These are phyloP conservation scores for Notospermus geniculatus DNA, from an alignment of 1,140 invertebrate genomes.

Conservation along the genomic window DNA sequence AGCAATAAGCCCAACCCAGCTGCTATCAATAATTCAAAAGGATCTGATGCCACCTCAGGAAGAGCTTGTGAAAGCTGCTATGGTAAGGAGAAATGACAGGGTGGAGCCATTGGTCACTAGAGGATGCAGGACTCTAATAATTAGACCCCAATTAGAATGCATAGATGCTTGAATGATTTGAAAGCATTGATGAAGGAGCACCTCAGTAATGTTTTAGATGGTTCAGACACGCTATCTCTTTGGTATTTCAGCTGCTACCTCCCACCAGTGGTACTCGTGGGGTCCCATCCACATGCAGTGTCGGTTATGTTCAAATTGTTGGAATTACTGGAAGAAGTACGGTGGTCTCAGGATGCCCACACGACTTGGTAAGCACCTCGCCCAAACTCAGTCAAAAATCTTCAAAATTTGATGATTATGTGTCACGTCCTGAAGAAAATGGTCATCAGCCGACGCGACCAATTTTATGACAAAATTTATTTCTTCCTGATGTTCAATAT, in stretches of 20 bases:
- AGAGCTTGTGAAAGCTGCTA: slow-evolving; percentile 70
- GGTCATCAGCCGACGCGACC: no score
- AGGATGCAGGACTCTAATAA: no score
- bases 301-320: slow-evolving; percentile 88
- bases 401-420: no score
- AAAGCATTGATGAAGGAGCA: no score
- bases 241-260: slow-evolving; percentile 61
- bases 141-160: no score
- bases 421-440: no score
- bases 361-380: slow-evolving; percentile 53
- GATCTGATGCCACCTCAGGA: slow-evolving; percentile 44
- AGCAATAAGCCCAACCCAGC: slow-evolving; percentile 78
- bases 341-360: slow-evolving; percentile 80
- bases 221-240: no score
- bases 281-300: slow-evolving; percentile 77
- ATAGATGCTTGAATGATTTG: no score
- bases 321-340: slow-evolving; percentile 98
- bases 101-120: background rate
- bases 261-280: slow-evolving; percentile 94
- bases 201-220: no score
- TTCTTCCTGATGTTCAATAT: no score
- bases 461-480: no score
- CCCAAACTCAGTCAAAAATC: no score
- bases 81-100: slow-evolving; percentile 56
- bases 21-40: slow-evolving; percentile 50